These are phyloP conservation scores for Amblyopsis rosae DNA, from an alignment of 2,113 vertebrate genomes.

Conservation along the genomic window DNA sequence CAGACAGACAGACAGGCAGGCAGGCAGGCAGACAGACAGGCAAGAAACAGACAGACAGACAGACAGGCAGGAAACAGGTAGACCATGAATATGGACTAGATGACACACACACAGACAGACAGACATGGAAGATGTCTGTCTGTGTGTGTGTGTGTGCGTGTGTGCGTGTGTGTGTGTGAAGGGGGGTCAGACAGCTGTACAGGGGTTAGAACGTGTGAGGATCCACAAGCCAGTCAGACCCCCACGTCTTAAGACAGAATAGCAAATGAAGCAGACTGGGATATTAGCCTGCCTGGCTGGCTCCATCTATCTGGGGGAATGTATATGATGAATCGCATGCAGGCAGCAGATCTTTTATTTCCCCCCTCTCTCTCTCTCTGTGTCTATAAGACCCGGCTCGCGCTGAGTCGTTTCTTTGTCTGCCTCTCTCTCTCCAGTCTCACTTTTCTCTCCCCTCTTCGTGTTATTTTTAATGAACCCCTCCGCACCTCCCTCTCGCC, in stretches of 20 bases:
- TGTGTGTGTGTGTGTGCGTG: conserved; percentile 2
- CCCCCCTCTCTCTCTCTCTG: conserved; percentile 53
- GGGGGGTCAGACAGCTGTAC: conserved; percentile 24
- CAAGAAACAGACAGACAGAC: neutral
- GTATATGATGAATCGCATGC: conserved; percentile 86
- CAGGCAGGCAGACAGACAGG: conserved; percentile 3
- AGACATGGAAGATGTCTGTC: neutral
- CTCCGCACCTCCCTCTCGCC: conserved; percentile 33
- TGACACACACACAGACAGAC: too few relatives aligned
- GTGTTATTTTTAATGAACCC: conserved; percentile 72
- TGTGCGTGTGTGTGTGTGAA: conserved; percentile 6
- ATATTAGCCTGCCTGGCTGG: conserved; percentile 68
- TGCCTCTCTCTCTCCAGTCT: conserved; percentile 2
- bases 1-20: neutral
- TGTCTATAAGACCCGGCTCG: neutral
- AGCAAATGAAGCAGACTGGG: conserved; percentile 75
- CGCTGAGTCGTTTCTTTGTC: conserved; percentile 14
- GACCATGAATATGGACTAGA: neutral
- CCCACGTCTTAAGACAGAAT: conserved; percentile 75
- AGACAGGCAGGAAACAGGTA: neutral
- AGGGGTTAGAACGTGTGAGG: conserved; percentile 53
- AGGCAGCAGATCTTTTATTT: conserved; percentile 66
- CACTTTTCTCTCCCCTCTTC: conserved; percentile 18
- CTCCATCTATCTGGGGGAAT: conserved; percentile 77
- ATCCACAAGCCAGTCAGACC: conserved; percentile 64